Conservation (phyloP, 2,113 vertebrate species). For the Daphoenositta chrysoptera region DNA sequence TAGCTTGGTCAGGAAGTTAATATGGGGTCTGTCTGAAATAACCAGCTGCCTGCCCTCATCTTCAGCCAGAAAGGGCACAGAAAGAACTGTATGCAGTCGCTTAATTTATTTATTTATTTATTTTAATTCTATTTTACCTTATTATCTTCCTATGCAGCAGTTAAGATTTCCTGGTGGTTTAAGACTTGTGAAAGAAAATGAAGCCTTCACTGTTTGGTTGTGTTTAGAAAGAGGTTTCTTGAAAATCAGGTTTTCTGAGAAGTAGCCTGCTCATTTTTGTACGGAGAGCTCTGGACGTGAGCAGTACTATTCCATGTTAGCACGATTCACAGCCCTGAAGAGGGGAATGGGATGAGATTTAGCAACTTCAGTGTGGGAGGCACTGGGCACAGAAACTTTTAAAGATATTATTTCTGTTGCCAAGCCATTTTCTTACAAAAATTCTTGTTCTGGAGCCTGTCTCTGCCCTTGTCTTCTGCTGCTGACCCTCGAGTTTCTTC, state of each 20-base stretch:
- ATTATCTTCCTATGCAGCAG: background rate
- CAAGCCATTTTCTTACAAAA: background rate
- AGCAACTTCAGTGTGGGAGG: background rate
- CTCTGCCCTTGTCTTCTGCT: background rate
- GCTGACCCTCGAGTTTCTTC: background rate
- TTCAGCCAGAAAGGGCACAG: background rate
- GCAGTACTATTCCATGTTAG: background rate
- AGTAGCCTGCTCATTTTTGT: background rate
- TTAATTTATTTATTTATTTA: background rate
- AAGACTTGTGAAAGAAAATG: background rate
- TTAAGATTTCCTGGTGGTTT: background rate
- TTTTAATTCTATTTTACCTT: background rate
- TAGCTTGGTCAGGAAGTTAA: slow-evolving; percentile 17
- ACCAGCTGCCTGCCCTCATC: background rate
- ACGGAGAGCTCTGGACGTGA: background rate
- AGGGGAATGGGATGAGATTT: background rate
- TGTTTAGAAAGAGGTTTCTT: background rate
- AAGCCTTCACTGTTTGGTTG: background rate
- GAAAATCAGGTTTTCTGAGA: background rate
- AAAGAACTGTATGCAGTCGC: background rate
- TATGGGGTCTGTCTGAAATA: background rate
- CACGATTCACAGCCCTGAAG: background rate
- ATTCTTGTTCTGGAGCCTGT: background rate
- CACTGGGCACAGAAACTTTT: background rate
- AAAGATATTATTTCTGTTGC: background rate